Evolutionary conservation across 2,888 invertebrate genomes (phyloP), one percentile per base, ranked within the genome.

Genomic region (Dryocosmus kuriphilus): DNA sequence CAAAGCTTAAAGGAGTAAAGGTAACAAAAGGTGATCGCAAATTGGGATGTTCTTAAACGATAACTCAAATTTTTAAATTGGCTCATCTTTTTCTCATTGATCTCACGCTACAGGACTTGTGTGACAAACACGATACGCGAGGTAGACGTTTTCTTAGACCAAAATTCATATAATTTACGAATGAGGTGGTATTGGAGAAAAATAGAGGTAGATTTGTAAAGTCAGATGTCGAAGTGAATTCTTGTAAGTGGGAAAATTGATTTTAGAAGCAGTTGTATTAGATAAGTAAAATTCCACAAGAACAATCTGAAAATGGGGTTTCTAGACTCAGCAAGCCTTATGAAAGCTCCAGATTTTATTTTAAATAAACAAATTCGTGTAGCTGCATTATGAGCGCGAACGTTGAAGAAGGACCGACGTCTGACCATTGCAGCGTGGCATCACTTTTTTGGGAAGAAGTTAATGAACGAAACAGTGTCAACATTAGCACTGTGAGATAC

Each of bases 161-260:
- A 46, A 67, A 67, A 46, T 27, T 24, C 19, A n/a, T 27, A 71
- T n/a, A 4, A 71, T 41, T n/a, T n/a, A 51, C 11, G 30, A 51
- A 30, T 46, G 14, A 51, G 51, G 71, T 71, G 71, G 27, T 30
- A 71, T n/a, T 71, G 14, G 71, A 8, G 24, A 51, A 41, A 46
- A 71, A 51, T 51, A 71, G 71, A 71, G 67, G 67, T 67, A 63
- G 35, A 63, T 41, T 65, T 24, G 35, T 35, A 51, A 30, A 30
- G 3, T 51, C 16, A 30, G 2, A 57, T n/a, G 2, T 57, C 1
- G 5, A 24, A 27, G 24, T 2, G 14, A 24, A 16, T 57, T 57
- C 16, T 14, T 57, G 46, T 16, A 19, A 51, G 19, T 16, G 19
- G 9, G 24, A 57, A 57, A 11, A 11, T 57, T 57, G 1, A 24